Conservation (phyloP, 2,797 vertebrate genomes). For the Phataginus tricuspis region DNA sequence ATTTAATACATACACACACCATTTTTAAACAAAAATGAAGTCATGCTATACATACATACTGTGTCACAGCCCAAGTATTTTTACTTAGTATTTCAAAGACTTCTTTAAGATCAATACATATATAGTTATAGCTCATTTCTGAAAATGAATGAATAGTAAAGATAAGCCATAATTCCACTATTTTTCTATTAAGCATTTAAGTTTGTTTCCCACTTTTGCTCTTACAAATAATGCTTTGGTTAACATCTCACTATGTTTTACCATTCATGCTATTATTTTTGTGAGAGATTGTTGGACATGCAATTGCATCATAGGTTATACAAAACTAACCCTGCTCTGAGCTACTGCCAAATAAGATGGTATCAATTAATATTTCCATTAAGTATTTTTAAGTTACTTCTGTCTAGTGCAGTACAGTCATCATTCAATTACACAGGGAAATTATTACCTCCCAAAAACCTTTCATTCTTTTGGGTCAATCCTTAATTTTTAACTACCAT, state of each 20-base stretch:
- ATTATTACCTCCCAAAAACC: background rate
- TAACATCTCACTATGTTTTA: background rate
- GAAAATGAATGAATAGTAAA: background rate
- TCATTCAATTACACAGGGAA: background rate
- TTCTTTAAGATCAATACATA: background rate
- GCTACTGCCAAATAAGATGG: background rate
- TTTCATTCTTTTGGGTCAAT: background rate
- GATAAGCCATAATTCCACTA: conserved; percentile 6
- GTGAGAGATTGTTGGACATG: background rate
- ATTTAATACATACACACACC: background rate
- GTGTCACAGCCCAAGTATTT: background rate
- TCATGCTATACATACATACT: background rate
- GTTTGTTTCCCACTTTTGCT: conserved; percentile 2
- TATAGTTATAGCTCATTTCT: background rate
- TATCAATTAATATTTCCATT: background rate
- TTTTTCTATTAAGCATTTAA: background rate
- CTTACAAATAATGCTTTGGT: background rate
- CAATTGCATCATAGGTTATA: background rate
- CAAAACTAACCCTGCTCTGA: background rate
- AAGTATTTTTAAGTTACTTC: background rate
- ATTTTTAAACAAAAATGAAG: conserved; percentile 42
- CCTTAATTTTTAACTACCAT: conserved; percentile 26
- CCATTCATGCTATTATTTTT: background rate
- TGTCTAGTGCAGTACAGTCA: background rate
- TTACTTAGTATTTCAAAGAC: background rate